A percentile compares a stretch with the other conserved stretches of the same genome.
Conservation (phyloP, 2,797 vertebrate genomes). For the Poecilia velifera region DNA sequence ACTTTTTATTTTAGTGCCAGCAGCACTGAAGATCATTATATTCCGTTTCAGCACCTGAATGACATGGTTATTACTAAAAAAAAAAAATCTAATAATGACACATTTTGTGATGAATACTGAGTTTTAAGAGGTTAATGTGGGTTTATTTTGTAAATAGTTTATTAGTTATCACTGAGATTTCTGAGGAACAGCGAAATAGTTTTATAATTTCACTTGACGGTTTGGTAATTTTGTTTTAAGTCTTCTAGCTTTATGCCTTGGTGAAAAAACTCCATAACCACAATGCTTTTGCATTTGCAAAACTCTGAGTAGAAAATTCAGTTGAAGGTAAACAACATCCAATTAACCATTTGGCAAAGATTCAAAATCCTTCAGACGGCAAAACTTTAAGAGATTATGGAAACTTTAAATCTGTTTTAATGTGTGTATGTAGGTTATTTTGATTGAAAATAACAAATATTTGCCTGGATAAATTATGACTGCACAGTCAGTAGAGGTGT, state of each 20-base stretch:
- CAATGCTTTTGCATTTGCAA: background rate
- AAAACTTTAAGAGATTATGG: background rate
- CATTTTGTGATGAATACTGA: background rate
- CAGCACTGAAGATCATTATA: background rate
- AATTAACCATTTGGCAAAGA: background rate
- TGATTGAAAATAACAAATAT: background rate
- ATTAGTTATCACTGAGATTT: background rate
- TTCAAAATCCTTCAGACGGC: background rate
- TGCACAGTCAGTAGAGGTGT: background rate
- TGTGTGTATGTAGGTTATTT: background rate
- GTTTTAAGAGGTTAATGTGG: background rate
- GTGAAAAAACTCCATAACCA: background rate
- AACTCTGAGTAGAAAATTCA: background rate
- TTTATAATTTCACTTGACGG: background rate
- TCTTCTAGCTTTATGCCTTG: background rate
- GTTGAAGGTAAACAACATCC: background rate
- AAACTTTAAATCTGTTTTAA: background rate
- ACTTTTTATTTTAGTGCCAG: background rate
- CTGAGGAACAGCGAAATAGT: background rate
- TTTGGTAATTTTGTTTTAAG: background rate
- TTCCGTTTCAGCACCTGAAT: constrained; percentile 9
- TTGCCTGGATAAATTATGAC: background rate
- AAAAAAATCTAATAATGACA: background rate
- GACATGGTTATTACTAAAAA: background rate
- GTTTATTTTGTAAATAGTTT: background rate